A percentile compares a stretch with the other conserved stretches of the same genome.
These are phyloP conservation scores for Drosophila falleni DNA, from an alignment of 2,888 invertebrate genomes.

Conservation along the genomic window DNA sequence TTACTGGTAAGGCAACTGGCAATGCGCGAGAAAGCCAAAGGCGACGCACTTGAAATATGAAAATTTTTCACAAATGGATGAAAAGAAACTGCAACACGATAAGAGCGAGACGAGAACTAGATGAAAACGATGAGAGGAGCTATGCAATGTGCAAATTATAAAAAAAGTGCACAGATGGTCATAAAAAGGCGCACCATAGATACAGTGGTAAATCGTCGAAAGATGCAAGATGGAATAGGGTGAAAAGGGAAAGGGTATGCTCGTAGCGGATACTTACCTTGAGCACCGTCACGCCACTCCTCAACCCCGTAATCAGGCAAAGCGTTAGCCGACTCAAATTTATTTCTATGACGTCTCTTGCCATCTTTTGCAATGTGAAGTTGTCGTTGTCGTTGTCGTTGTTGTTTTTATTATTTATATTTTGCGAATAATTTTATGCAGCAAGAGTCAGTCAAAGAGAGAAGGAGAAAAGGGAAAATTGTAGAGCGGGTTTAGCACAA, in stretches of 20 bases:
- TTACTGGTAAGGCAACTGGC: slow-evolving; percentile 36
- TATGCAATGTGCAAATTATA: slow-evolving; percentile 58
- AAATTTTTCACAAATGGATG: slow-evolving; percentile 44
- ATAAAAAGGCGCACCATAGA: slow-evolving; percentile 53
- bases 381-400: slow-evolving; percentile 39
- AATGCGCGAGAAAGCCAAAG: slow-evolving; percentile 32
- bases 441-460: slow-evolving; percentile 62
- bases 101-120: slow-evolving; percentile 14
- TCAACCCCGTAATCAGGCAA: slow-evolving; percentile 90
- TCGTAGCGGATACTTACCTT: slow-evolving; percentile 72
- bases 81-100: slow-evolving; percentile 67
- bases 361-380: slow-evolving; percentile 79
- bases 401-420: slow-evolving; percentile 39
- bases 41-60: slow-evolving; percentile 63
- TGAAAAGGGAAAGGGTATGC: neutral
- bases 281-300: slow-evolving; percentile 89
- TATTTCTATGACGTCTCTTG: slow-evolving; percentile 85
- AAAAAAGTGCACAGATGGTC: slow-evolving; percentile 52
- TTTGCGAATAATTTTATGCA: slow-evolving; percentile 69
- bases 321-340: slow-evolving; percentile 87
- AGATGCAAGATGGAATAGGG: neutral
- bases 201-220: slow-evolving; percentile 6
- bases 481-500: slow-evolving; percentile 54
- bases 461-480: slow-evolving; percentile 19
- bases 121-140: neutral